A percentile compares a stretch with the other conserved stretches of the same genome.
phyloP scores from a whole-genome alignment of 1,140 invertebrate species.

The Drosophila athabasca region DNA sequence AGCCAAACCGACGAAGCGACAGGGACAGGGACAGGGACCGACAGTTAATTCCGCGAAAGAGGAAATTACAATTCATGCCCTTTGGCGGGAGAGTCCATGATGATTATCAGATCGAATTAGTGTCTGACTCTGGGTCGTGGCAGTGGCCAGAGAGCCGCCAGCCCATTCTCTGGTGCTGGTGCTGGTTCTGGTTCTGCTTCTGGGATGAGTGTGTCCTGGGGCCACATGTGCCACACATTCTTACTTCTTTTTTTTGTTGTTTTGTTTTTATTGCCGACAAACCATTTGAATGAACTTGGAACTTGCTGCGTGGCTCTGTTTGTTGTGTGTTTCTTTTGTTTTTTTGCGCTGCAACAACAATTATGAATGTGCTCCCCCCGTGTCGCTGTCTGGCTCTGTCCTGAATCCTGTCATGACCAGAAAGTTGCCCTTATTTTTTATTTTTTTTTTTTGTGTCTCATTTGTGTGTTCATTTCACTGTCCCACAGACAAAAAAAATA shows the following conservation, averaged over 20 bases:
- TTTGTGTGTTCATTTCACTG: conserved; percentile 30
- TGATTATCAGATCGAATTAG: conserved; percentile 84
- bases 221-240: conserved; percentile 70
- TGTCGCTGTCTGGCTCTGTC: conserved; percentile 28
- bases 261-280: conserved; percentile 13
- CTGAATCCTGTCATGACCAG: conserved; percentile 61
- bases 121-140: conserved; percentile 53
- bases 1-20: conserved; percentile 52
- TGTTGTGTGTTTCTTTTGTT: conserved; percentile 39
- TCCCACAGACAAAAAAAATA: conserved; percentile 10
- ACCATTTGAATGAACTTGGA: conserved; percentile 77
- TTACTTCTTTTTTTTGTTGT: conserved; percentile 27
- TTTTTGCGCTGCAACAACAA: conserved; percentile 39
- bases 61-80: conserved; percentile 84
- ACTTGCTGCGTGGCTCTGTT: conserved; percentile 34
- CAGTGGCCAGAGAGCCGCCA: conserved; percentile 32
- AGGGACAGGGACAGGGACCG: conserved; percentile 49
- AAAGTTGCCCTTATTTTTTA: conserved; percentile 57
- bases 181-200: conserved; percentile 13
- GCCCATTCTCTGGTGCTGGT: background rate
- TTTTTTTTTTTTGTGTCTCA: background rate
- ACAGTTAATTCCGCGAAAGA: conserved; percentile 84
- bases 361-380: conserved; percentile 27
- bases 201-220: conserved; percentile 54
- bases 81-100: conserved; percentile 80